Evolutionary conservation across 2,888 invertebrate genomes (phyloP).

Genomic region (Cephus nigrinus): DNA sequence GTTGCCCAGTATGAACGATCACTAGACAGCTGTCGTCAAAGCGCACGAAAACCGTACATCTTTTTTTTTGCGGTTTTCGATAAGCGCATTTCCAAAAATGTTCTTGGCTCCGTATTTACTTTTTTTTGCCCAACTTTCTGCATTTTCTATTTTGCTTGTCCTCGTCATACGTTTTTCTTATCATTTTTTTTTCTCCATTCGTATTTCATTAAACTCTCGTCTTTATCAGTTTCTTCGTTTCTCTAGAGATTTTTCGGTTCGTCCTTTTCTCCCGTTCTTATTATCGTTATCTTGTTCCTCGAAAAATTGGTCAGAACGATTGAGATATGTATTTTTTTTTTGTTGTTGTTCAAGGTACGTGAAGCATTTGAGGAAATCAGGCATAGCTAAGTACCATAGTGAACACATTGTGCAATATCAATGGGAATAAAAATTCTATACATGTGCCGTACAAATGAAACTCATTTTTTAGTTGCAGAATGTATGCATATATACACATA

Average conservation of each 20-base stretch:
- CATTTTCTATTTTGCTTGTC: not conserved
- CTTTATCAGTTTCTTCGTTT: not conserved
- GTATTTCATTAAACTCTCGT: not conserved
- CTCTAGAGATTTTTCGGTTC: slow-evolving; percentile 12
- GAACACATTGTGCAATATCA: slow-evolving; percentile 67
- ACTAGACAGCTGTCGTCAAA: slow-evolving; percentile 25
- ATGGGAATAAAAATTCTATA: slow-evolving; percentile 67
- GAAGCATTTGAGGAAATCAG: slow-evolving; percentile 66
- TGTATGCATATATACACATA: slow-evolving; percentile 34
- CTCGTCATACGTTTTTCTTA: not conserved
- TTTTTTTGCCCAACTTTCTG: not conserved
- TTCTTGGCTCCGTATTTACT: slow-evolving; percentile 6
- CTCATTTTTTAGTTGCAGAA: slow-evolving; percentile 67
- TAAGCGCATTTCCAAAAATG: slow-evolving; percentile 14
- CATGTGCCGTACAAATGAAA: slow-evolving; percentile 75
- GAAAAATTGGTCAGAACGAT: slow-evolving; percentile 12
- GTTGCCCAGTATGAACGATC: slow-evolving; percentile 17
- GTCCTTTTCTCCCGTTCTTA: slow-evolving; percentile 8
- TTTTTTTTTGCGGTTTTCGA: slow-evolving; percentile 35
- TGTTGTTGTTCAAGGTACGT: slow-evolving; percentile 62
- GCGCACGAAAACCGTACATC: slow-evolving; percentile 41
- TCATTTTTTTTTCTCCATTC: not conserved
- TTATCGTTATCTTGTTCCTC: slow-evolving; percentile 14
- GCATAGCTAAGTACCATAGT: slow-evolving; percentile 66
- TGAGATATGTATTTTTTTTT: slow-evolving; percentile 1